Conservation (phyloP, 2,888 invertebrate species). For the Phytoseiulus persimilis region DNA sequence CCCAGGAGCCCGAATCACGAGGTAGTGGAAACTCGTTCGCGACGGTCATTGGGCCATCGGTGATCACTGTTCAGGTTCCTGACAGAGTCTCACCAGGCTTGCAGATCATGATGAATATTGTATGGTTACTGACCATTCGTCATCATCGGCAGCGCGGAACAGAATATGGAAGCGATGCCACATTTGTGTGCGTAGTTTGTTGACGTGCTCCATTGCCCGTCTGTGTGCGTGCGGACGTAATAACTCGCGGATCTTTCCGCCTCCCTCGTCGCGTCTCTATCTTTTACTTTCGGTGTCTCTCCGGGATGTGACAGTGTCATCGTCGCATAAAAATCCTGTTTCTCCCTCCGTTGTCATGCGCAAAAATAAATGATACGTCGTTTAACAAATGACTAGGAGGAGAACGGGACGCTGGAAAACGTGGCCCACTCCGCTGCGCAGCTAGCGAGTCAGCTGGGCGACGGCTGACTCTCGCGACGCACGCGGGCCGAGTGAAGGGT, state of each 20-base stretch:
- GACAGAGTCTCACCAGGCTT: background rate
- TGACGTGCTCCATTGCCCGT: background rate
- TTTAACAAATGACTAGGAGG: conserved; percentile 5
- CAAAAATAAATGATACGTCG: conserved; percentile 5
- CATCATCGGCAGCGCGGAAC: background rate
- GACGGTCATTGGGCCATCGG: background rate
- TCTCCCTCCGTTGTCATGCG: background rate
- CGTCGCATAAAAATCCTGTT: background rate
- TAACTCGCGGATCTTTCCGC: background rate
- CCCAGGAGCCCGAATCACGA: no score
- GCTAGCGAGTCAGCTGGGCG: background rate
- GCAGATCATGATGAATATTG: background rate
- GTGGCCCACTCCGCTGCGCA: background rate
- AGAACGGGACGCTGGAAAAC: background rate
- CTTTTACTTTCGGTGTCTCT: background rate
- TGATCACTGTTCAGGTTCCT: background rate
- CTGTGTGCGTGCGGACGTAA: background rate
- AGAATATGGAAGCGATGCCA: background rate
- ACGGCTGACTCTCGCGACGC: background rate
- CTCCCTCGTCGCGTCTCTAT: background rate
- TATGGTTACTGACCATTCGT: background rate
- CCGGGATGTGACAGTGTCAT: background rate
- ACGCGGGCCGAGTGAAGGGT: background rate
- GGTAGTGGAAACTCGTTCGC: background rate
- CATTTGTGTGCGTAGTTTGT: background rate